These are phyloP conservation scores for Caenorhabditis doughertyi DNA, from an alignment of 2,888 invertebrate species.

Conservation along the genomic window DNA sequence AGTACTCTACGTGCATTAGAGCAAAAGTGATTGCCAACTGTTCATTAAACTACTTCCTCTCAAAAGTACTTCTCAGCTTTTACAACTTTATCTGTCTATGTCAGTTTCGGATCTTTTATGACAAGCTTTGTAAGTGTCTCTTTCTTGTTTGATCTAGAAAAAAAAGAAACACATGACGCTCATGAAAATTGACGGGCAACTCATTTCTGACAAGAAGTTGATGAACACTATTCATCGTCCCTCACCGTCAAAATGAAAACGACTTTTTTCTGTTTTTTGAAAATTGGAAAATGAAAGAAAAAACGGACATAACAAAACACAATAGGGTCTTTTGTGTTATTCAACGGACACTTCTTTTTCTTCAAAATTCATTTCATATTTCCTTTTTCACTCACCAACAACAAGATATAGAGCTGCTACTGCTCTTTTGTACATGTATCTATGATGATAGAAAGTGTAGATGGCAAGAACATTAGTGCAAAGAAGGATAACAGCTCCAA, in stretches of 20 bases:
- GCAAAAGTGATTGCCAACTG: slow-evolving; percentile 52
- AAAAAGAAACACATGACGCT: slow-evolving; percentile 48
- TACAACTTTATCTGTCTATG: slow-evolving; percentile 37
- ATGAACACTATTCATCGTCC: slow-evolving; percentile 40
- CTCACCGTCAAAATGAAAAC: background rate
- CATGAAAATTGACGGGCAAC: slow-evolving; percentile 37
- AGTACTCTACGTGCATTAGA: slow-evolving; percentile 19
- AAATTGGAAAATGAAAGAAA: slow-evolving; percentile 14
- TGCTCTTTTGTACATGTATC: slow-evolving; percentile 81
- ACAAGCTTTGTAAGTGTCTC: slow-evolving; percentile 4
- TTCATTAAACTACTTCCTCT: slow-evolving; percentile 29
- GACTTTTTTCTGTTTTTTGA: background rate
- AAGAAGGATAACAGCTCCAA: slow-evolving; percentile 76
- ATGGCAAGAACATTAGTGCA: slow-evolving; percentile 78
- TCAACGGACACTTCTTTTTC: slow-evolving; percentile 1
- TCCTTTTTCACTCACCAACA: slow-evolving; percentile 70
- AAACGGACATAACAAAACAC: background rate
- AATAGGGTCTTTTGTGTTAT: too few species aligned
- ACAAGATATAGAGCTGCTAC: slow-evolving; percentile 77
- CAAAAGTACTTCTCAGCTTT: slow-evolving; percentile 3
- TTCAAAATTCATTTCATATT: background rate
- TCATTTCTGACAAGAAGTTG: slow-evolving; percentile 38
- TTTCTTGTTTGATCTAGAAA: background rate
- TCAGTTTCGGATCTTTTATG: too few species aligned
- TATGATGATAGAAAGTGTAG: slow-evolving; percentile 81